Evolutionary conservation across 2,797 vertebrate species (phyloP).

Genomic region (Brachyalestes nurse): DNA sequence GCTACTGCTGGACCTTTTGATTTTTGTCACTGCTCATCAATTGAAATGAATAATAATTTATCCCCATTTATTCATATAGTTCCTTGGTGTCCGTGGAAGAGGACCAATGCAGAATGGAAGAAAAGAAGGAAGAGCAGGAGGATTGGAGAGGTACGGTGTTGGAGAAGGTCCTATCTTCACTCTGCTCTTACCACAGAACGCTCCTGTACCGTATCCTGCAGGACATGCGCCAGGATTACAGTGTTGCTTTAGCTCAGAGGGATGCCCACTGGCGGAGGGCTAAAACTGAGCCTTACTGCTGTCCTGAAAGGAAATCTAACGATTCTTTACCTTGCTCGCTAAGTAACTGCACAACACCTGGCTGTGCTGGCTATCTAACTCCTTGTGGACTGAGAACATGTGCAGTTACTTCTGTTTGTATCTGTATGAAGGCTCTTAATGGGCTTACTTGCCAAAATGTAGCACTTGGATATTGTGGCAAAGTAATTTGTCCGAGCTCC

Average conservation of each 20-base stretch:
- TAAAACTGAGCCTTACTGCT: conserved; percentile 76
- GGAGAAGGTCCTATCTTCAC: conserved; percentile 86
- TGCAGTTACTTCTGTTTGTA: conserved; percentile 72
- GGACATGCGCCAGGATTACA: conserved; percentile 84
- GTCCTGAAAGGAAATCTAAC: conserved; percentile 74
- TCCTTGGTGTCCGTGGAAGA: conserved; percentile 80
- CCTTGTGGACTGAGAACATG: conserved; percentile 75
- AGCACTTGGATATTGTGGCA: conserved; percentile 76
- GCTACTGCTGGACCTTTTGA: conserved; percentile 7
- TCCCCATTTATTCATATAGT: conserved; percentile 83
- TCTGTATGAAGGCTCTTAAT: conserved; percentile 83
- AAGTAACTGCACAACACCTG: conserved; percentile 75
- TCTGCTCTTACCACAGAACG: conserved; percentile 89
- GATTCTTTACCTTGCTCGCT: conserved; percentile 69
- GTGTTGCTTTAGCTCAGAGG: conserved; percentile 70
- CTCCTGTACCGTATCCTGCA: conserved; percentile 90
- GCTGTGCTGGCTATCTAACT: conserved; percentile 77
- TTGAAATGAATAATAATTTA: conserved; percentile 49
- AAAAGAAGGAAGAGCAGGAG: conserved; percentile 81
- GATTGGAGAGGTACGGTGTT: conserved; percentile 79
- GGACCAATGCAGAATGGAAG: conserved; percentile 55
- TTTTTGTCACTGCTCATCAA: conserved; percentile 3
- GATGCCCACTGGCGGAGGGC: conserved; percentile 70
- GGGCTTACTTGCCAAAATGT: conserved; percentile 84
- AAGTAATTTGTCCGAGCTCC: conserved; percentile 72